These are phyloP conservation scores for Sylvilagus floridanus DNA, from an alignment of 2,797 vertebrate species.

Conservation along the genomic window DNA sequence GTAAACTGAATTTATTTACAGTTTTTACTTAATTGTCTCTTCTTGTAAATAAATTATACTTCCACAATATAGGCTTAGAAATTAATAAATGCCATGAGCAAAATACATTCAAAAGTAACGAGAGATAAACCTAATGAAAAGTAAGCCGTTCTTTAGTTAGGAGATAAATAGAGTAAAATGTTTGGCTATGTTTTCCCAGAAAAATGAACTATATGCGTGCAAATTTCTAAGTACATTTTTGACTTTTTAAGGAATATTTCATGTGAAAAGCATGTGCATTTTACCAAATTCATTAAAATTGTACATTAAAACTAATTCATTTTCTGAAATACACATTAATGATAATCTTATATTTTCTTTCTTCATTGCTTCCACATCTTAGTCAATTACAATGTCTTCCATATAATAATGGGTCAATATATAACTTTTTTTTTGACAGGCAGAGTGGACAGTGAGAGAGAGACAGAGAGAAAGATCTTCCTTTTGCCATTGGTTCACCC, in stretches of 20 bases:
- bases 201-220: not conserved
- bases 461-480: no score
- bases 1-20: no score
- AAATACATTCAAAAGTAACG: not conserved
- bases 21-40: not conserved
- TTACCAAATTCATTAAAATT: slow-evolving; percentile 4
- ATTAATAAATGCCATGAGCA: not conserved
- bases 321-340: not conserved
- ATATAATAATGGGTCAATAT: not conserved
- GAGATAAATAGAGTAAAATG: not conserved
- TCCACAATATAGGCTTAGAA: not conserved
- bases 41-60: not conserved
- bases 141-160: not conserved
- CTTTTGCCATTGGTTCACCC: no score
- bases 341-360: slow-evolving; percentile 30
- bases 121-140: not conserved
- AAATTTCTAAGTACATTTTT: not conserved
- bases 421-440: not conserved
- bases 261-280: not conserved
- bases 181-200: not conserved
- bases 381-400: not conserved
- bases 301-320: not conserved
- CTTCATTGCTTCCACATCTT: not conserved
- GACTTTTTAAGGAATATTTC: not conserved
- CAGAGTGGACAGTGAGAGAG: no score